phyloP scores from a whole-genome alignment of 2,888 invertebrate species.

The Mesorhabditis spiculigera region DNA sequence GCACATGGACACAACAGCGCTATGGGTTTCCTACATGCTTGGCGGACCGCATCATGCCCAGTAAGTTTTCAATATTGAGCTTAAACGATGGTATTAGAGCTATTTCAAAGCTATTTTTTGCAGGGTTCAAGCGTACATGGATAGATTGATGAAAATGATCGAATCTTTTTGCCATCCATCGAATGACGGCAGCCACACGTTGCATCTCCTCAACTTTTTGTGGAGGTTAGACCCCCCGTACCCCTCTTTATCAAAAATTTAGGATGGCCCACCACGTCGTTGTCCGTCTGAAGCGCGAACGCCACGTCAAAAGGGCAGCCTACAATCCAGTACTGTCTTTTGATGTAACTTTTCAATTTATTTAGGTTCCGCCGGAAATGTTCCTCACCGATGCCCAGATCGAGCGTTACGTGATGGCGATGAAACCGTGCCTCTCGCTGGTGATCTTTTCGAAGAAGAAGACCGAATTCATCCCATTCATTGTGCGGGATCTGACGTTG shows the following conservation, averaged over 20 bases:
- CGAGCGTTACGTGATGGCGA: slow-evolving; percentile 52
- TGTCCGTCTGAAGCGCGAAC: slow-evolving; percentile 67
- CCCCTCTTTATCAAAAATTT: neutral
- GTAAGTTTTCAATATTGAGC: slow-evolving; percentile 13
- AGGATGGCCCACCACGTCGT: slow-evolving; percentile 15
- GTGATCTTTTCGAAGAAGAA: slow-evolving; percentile 73
- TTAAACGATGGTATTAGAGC: neutral
- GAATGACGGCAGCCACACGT: slow-evolving; percentile 76
- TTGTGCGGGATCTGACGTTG: slow-evolving; percentile 64
- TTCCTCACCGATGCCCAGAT: slow-evolving; percentile 70
- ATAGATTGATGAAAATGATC: slow-evolving; percentile 76
- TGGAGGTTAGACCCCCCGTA: slow-evolving; percentile 49
- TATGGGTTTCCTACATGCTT: slow-evolving; percentile 44
- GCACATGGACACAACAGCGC: slow-evolving; percentile 28
- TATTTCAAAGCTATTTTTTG: neutral
- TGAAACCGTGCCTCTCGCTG: slow-evolving; percentile 68
- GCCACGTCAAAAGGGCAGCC: slow-evolving; percentile 49
- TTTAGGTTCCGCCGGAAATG: slow-evolving; percentile 67
- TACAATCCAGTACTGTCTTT: neutral
- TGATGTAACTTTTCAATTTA: neutral
- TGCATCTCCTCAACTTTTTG: slow-evolving; percentile 61
- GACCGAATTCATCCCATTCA: slow-evolving; percentile 56
- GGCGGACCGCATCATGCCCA: slow-evolving; percentile 36
- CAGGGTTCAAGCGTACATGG: slow-evolving; percentile 62
- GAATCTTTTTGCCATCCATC: slow-evolving; percentile 86